Evolutionary conservation across 2,113 vertebrate genomes (phyloP), one percentile per base, ranked within the genome.

Genomic region (Boulengeromyrus knoepffleri): DNA sequence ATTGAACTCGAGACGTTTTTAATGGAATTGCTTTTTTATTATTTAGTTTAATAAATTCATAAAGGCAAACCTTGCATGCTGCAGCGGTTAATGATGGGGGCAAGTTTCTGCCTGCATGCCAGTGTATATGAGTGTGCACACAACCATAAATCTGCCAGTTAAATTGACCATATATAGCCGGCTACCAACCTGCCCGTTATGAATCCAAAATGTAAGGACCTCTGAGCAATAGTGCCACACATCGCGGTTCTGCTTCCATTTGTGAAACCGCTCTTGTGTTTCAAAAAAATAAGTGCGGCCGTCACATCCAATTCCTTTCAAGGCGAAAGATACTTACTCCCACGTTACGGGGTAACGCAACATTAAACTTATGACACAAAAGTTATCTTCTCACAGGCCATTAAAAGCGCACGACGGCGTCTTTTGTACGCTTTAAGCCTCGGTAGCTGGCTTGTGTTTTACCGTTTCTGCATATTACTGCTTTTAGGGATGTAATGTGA

Each of bases 241-340:
- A 42, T n/a, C 8, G 53, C 3, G 13, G 24, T 42, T 89, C 88
- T 83, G 88, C 50, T 56, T 89, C 50, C 88, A 84, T 84, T 89
- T 84, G 88, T 89, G 74, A n/a, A 84, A 53, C 77, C 88, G 45
- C 88, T 89, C 89, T 89, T 62, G 89, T 62, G 80, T 85, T 62
- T 56, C 42, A 47, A 85, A 46, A 89, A 89, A 89, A 89, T 85
- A 89, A 85, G 39, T 85, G 80, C 50, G 19, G 50, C 49, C 47
- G 42, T 89, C 77, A 49, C 58, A 89, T 83, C 74, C 88, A 89
- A 89, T 89, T 89, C 88, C 31, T 52, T 56, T 47, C 80, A 85
- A 89, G 80, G 80, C 50, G 45, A 89, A 62, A 85, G 77, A 89
- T 85, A 85, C 89, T 89, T 89, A 89, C 80, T 89, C 84, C 77